Evolutionary conservation across 2,888 invertebrate species (phyloP).

Genomic region (Athetis lepigone): DNA sequence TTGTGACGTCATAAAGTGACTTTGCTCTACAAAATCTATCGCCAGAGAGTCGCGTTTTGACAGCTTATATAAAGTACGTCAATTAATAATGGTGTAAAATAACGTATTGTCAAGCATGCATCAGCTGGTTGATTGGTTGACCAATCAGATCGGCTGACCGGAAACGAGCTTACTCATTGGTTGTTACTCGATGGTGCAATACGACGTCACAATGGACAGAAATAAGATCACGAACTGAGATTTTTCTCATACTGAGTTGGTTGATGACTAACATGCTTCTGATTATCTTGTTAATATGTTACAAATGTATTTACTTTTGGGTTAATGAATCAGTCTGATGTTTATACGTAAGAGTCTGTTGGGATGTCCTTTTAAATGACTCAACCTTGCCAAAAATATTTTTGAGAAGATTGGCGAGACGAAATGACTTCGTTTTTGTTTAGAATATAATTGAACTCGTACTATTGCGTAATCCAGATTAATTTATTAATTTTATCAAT

Average conservation of each 20-base stretch:
- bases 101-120: too few species aligned
- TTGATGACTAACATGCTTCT: conserved; percentile 11
- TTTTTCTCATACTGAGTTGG: neutral
- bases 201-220: neutral
- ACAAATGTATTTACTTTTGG: neutral
- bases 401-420: neutral
- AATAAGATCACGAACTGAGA: neutral
- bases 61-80: too few species aligned
- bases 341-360: conserved; percentile 15
- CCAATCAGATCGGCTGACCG: too few species aligned
- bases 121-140: too few species aligned
- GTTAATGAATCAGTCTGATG: conserved; percentile 36
- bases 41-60: too few species aligned
- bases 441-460: conserved; percentile 12
- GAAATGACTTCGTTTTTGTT: neutral
- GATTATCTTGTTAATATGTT: conserved; percentile 4
- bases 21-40: too few species aligned
- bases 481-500: too few species aligned
- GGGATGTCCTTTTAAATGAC: conserved; percentile 21
- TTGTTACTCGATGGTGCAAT: conserved; percentile 1
- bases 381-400: conserved; percentile 15
- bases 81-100: too few species aligned
- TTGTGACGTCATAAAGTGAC: too few species aligned
- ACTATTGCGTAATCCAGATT: neutral
- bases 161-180: neutral